These are phyloP conservation scores for Podarcis muralis DNA, from an alignment of 2,113 vertebrate species.

Conservation along the genomic window DNA sequence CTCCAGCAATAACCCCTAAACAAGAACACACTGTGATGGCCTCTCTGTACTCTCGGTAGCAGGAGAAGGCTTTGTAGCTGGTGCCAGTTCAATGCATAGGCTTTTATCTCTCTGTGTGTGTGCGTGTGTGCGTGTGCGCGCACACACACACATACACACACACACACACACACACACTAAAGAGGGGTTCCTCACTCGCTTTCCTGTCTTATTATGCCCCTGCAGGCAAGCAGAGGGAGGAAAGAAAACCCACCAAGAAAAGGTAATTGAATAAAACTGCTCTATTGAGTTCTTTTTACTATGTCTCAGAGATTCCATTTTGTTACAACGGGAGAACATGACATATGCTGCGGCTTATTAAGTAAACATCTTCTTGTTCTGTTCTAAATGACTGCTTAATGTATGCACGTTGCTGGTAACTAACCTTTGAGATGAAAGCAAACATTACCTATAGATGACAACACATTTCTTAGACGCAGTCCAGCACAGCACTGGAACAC, in stretches of 20 bases:
- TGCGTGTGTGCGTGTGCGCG: no score
- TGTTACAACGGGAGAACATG: slow-evolving; percentile 28
- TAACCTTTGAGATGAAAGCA: slow-evolving; percentile 46
- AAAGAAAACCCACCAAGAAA: not conserved
- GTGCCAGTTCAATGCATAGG: not conserved
- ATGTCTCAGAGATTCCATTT: slow-evolving; percentile 15
- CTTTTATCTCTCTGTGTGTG: not conserved
- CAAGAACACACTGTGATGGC: no score
- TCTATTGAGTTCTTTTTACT: slow-evolving; percentile 1
- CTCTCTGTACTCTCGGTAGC: no score
- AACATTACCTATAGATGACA: slow-evolving; percentile 36
- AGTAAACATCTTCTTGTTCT: slow-evolving; percentile 39
- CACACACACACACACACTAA: not conserved
- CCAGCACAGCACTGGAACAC: slow-evolving; percentile 16
- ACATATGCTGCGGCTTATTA: slow-evolving; percentile 39
- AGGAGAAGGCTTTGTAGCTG: no score
- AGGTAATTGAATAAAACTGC: slow-evolving; percentile 17
- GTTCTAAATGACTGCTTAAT: slow-evolving; percentile 41
- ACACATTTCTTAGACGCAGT: slow-evolving; percentile 27
- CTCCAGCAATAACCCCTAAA: no score
- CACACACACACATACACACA: not conserved
- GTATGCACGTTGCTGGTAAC: not conserved
- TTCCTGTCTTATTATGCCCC: not conserved
- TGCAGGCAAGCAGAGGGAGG: not conserved
- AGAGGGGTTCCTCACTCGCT: not conserved